Conservation (phyloP, 2,888 invertebrate species). For the Diarsia dahlii region DNA sequence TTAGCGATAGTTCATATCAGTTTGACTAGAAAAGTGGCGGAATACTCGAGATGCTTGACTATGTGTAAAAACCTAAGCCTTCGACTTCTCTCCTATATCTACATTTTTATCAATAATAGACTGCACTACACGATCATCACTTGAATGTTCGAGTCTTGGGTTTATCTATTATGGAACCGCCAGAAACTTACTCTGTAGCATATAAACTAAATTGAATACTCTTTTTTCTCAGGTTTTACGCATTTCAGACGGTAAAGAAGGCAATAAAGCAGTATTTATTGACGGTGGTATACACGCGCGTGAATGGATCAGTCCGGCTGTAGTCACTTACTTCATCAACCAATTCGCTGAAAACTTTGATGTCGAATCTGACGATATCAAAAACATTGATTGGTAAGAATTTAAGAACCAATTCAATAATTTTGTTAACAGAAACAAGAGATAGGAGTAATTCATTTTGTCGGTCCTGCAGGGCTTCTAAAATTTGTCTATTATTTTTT, state of each 20-base stretch:
- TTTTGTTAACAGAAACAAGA: neutral
- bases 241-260: constrained; percentile 93
- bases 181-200: neutral
- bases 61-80: neutral
- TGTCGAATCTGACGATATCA: constrained; percentile 90
- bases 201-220: too few relatives aligned
- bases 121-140: neutral
- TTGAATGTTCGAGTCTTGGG: neutral
- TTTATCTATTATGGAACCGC: constrained; percentile 4
- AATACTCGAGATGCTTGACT: neutral
- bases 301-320: constrained; percentile 97
- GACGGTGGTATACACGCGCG: constrained; percentile 97
- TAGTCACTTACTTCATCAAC: constrained; percentile 94
- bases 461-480: neutral
- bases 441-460: neutral
- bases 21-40: neutral
- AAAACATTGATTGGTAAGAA: constrained; percentile 85
- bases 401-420: neutral
- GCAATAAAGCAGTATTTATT: constrained; percentile 93
- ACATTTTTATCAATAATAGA: neutral
- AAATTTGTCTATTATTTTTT: neutral
- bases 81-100: neutral
- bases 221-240: constrained; percentile 82
- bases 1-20: neutral
- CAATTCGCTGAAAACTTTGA: constrained; percentile 94